phyloP scores from a whole-genome alignment of 2,888 invertebrate species.

The Agriotes lineatus region DNA sequence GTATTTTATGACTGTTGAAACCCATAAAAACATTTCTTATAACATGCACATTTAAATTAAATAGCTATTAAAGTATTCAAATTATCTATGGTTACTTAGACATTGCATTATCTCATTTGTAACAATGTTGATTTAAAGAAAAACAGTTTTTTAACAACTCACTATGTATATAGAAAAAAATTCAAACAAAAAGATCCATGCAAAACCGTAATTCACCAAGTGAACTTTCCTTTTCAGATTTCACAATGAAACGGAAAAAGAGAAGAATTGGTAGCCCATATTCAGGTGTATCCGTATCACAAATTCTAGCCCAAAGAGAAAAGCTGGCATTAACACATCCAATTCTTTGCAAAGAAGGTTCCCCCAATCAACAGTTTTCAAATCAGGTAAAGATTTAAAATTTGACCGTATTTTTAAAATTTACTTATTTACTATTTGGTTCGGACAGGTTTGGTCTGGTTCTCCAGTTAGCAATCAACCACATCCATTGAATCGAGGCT shows the following conservation, averaged over 20 bases:
- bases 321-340: constrained; percentile 69
- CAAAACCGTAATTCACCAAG: too few relatives aligned
- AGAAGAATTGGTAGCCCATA: constrained; percentile 73
- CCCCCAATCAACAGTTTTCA: constrained; percentile 59
- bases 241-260: constrained; percentile 73
- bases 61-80: too few relatives aligned
- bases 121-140: too few relatives aligned
- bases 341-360: constrained; percentile 63
- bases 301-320: constrained; percentile 76
- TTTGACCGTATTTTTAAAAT: background rate
- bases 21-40: too few relatives aligned
- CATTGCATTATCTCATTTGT: too few relatives aligned
- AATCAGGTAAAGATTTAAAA: constrained; percentile 55
- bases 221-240: constrained; percentile 37
- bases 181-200: too few relatives aligned
- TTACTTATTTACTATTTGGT: background rate
- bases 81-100: too few relatives aligned
- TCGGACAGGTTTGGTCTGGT: constrained; percentile 56
- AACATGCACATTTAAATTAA: too few relatives aligned
- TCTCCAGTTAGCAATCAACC: constrained; percentile 52
- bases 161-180: too few relatives aligned
- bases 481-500: constrained; percentile 51
- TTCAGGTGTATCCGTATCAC: constrained; percentile 74
- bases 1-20: too few relatives aligned
- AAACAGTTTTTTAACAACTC: too few relatives aligned